Evolutionary conservation across 2,888 invertebrate genomes (phyloP).

Genomic region (Limnephilus lunatus): DNA sequence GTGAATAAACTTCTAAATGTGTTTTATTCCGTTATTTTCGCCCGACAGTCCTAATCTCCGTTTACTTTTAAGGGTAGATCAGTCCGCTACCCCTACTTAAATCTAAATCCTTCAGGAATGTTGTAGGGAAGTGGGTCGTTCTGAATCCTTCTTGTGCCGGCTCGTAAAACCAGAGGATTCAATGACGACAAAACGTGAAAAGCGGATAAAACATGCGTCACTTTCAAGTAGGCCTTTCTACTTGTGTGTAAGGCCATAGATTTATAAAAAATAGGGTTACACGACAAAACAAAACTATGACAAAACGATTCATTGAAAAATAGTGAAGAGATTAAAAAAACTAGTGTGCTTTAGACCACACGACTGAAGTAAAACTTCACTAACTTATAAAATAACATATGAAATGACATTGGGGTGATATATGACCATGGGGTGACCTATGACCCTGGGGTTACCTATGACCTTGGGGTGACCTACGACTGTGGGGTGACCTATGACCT

Average conservation of each 20-base stretch:
- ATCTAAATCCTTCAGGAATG: neutral
- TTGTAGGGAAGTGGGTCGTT: neutral
- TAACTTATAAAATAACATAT: too few species aligned
- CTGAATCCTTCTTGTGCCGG: neutral
- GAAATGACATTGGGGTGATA: too few species aligned
- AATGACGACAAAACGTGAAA: conserved; percentile 2
- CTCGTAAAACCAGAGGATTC: neutral
- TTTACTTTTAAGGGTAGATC: neutral
- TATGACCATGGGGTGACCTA: too few species aligned
- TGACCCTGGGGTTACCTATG: too few species aligned
- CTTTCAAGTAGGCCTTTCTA: neutral
- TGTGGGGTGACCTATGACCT: too few species aligned
- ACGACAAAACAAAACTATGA: too few species aligned
- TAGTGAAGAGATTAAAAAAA: too few species aligned
- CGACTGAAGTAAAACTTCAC: too few species aligned
- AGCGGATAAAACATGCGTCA: conserved; percentile 2
- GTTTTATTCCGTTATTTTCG: neutral
- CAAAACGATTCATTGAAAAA: too few species aligned
- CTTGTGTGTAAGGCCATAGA: neutral
- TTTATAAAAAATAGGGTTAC: too few species aligned
- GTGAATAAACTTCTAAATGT: neutral
- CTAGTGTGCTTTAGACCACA: too few species aligned
- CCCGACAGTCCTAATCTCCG: neutral
- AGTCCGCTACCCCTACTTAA: neutral
- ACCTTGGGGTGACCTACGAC: too few species aligned